A percentile compares a stretch with the other conserved stretches of the same genome.
Conservation (phyloP, 1,140 invertebrate genomes). For the Zaprionus africanus region DNA sequence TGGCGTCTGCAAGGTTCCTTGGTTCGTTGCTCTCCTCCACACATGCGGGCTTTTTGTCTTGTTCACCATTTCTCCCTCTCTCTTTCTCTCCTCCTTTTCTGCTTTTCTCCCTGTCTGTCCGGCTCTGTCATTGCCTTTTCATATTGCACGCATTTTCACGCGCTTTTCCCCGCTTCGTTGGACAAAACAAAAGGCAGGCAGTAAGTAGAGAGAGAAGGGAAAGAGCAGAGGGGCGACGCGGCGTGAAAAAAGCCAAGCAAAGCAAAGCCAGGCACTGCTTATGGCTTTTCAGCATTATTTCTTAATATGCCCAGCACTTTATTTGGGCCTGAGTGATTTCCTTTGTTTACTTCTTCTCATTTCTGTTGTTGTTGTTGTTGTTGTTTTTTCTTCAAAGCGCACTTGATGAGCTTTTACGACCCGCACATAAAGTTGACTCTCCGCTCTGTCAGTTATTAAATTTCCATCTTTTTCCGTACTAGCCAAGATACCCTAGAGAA, state of each 20-base stretch:
- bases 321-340: conserved; percentile 71
- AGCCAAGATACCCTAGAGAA: conserved; percentile 4
- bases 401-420: conserved; percentile 62
- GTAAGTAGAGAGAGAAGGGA: conserved; percentile 1
- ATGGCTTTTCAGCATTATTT: conserved; percentile 65
- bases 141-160: conserved; percentile 76
- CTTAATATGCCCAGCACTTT: conserved; percentile 65
- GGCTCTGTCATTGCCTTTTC: conserved; percentile 46
- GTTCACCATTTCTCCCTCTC: neutral
- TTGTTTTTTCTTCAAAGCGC: conserved; percentile 33
- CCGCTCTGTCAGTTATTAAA: conserved; percentile 64
- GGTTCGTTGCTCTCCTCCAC: conserved; percentile 29
- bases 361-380: neutral
- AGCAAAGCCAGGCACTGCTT: conserved; percentile 27
- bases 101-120: neutral
- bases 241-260: conserved; percentile 13
- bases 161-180: conserved; percentile 65
- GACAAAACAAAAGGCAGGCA: conserved; percentile 32
- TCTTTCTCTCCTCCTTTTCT: neutral
- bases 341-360: conserved; percentile 50
- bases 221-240: neutral
- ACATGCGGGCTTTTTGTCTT: conserved; percentile 59
- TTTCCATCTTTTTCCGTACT: conserved; percentile 65
- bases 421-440: conserved; percentile 54
- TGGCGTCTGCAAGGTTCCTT: neutral